phyloP scores from a whole-genome alignment of 2,113 vertebrate genomes.

The Rhizomys pruinosus region DNA sequence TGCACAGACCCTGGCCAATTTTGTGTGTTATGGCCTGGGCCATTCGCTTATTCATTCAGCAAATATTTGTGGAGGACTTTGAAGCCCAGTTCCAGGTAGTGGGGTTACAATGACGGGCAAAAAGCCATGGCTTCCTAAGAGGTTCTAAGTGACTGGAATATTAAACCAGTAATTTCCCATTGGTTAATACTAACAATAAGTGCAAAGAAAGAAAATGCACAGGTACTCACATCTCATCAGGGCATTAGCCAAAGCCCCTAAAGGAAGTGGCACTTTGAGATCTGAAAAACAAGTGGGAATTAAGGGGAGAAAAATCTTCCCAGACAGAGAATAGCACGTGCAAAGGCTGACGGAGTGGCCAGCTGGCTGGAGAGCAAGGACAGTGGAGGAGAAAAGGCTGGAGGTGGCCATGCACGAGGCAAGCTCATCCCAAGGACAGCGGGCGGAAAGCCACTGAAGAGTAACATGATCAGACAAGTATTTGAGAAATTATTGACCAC shows the following conservation, averaged over 20 bases:
- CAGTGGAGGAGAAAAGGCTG: background rate
- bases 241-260: background rate
- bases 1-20: background rate
- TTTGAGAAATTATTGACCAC: background rate
- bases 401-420: background rate
- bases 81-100: background rate
- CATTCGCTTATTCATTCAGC: background rate
- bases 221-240: background rate
- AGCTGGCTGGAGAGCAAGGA: background rate
- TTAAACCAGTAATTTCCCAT: constrained; percentile 27
- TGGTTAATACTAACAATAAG: background rate
- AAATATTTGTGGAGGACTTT: constrained; percentile 3
- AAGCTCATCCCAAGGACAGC: background rate
- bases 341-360: background rate
- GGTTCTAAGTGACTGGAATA: constrained; percentile 3
- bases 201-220: background rate
- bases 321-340: background rate
- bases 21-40: background rate
- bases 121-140: background rate
- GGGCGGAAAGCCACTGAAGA: background rate
- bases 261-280: constrained; percentile 8
- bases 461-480: background rate
- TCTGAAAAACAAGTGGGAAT: background rate
- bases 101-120: background rate
- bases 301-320: background rate